A percentile compares a stretch with the other conserved stretches of the same genome.
Evolutionary conservation across 2,113 vertebrate genomes (phyloP).

Genomic region (Lucifuga dentata): DNA sequence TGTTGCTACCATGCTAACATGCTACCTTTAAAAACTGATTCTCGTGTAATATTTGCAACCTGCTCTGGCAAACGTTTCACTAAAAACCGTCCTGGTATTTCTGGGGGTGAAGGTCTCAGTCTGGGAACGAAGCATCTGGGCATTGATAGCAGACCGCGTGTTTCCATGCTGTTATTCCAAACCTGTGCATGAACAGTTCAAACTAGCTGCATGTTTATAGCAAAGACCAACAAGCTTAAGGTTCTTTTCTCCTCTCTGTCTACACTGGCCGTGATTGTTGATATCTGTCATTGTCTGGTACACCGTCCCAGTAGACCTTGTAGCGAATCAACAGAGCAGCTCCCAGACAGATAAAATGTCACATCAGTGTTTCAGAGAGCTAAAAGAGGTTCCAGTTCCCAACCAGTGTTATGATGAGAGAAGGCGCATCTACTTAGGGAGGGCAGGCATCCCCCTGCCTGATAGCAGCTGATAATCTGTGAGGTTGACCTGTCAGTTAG

Average conservation of each 20-base stretch:
- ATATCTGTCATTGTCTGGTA: conserved; percentile 63
- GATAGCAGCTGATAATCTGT: conserved; percentile 77
- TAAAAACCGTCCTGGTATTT: conserved; percentile 21
- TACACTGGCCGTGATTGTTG: conserved; percentile 43
- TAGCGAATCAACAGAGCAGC: conserved; percentile 66
- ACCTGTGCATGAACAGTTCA: conserved; percentile 6
- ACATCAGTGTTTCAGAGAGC: conserved; percentile 53
- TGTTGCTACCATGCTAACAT: too few species aligned
- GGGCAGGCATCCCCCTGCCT: conserved; percentile 51
- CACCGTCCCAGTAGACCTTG: conserved; percentile 64
- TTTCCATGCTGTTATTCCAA: conserved; percentile 37
- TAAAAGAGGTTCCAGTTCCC: conserved; percentile 53
- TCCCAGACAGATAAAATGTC: conserved; percentile 71
- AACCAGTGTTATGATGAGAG: conserved; percentile 58
- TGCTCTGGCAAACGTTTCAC: conserved; percentile 11
- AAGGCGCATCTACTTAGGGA: conserved; percentile 71
- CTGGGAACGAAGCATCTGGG: conserved; percentile 82
- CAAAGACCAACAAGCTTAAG: conserved; percentile 17
- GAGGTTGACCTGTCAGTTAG: conserved; percentile 73
- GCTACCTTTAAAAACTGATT: too few species aligned
- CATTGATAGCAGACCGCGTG: conserved; percentile 48
- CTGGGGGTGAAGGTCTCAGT: conserved; percentile 68
- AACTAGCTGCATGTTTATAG: conserved; percentile 46
- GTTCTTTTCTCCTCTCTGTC: conserved; percentile 22
- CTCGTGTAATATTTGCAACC: conserved; percentile 32